Conservation (phyloP, 2,888 invertebrate genomes). For the Seira sanloemensis region DNA sequence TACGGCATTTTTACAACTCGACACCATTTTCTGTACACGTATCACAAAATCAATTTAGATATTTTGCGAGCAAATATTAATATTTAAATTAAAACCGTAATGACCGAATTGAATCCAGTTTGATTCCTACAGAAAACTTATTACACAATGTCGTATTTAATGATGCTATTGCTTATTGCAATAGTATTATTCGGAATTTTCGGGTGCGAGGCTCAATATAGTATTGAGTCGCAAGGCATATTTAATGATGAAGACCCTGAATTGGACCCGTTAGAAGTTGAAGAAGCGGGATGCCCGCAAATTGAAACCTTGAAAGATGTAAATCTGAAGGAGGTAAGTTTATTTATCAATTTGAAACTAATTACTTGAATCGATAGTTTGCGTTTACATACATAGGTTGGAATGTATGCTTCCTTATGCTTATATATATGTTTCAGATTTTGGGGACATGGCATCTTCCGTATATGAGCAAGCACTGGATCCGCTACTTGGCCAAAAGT, state of each 20-base stretch:
- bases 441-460: constrained; percentile 64
- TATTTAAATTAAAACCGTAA: too few species aligned
- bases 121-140: too few species aligned
- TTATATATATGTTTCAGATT: constrained; percentile 40
- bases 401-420: neutral
- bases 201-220: too few species aligned
- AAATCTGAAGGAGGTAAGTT: constrained; percentile 36
- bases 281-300: constrained; percentile 61
- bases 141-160: too few species aligned
- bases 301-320: constrained; percentile 44
- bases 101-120: too few species aligned
- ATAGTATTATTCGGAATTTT: too few species aligned
- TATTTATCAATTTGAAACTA: neutral
- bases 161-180: too few species aligned
- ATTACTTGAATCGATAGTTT: neutral
- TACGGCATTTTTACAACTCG: too few species aligned
- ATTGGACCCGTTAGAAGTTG: constrained; percentile 25
- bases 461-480: constrained; percentile 63
- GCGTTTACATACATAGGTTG: neutral
- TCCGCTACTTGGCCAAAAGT: constrained; percentile 58
- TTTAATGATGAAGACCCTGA: constrained; percentile 41
- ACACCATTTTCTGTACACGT: too few species aligned
- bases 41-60: too few species aligned
- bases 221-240: too few species aligned
- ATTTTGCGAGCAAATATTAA: too few species aligned